Conservation (phyloP, 2,888 invertebrate species). For the Drosophila subquinaria region DNA sequence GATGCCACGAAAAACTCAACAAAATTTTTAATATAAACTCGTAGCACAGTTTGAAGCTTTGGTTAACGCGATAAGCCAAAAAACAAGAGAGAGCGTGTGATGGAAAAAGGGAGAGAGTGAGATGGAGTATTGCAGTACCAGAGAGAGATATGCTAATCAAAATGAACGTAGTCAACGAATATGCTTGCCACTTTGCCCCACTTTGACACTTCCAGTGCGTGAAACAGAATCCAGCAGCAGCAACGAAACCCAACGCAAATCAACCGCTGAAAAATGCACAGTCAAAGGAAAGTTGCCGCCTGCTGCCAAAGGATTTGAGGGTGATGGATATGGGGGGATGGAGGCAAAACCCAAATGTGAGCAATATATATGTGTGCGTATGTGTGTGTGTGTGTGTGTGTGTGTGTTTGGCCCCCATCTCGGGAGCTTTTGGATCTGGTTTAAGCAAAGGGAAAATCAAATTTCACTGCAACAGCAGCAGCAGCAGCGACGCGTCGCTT, state of each 20-base stretch:
- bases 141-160: conserved; percentile 57
- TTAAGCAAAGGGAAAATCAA: conserved; percentile 66
- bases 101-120: background rate
- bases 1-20: conserved; percentile 23
- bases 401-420: conserved; percentile 6
- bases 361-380: background rate
- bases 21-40: conserved; percentile 59
- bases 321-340: background rate
- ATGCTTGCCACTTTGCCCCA: conserved; percentile 31
- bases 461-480: conserved; percentile 51
- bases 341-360: conserved; percentile 3
- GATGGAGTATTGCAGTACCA: conserved; percentile 1
- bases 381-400: conserved; percentile 2
- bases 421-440: conserved; percentile 34
- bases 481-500: conserved; percentile 15
- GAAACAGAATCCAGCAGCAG: conserved; percentile 18
- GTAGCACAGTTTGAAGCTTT: conserved; percentile 11
- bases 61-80: conserved; percentile 27
- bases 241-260: conserved; percentile 49
- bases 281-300: conserved; percentile 46
- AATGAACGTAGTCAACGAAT: conserved; percentile 41
- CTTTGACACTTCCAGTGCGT: conserved; percentile 20
- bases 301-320: background rate
- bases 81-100: background rate
- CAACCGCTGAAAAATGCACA: conserved; percentile 63